A percentile compares a stretch with the other conserved stretches of the same genome.
Conservation (phyloP, 2,113 vertebrate genomes). For the Alaudala cheleensis region DNA sequence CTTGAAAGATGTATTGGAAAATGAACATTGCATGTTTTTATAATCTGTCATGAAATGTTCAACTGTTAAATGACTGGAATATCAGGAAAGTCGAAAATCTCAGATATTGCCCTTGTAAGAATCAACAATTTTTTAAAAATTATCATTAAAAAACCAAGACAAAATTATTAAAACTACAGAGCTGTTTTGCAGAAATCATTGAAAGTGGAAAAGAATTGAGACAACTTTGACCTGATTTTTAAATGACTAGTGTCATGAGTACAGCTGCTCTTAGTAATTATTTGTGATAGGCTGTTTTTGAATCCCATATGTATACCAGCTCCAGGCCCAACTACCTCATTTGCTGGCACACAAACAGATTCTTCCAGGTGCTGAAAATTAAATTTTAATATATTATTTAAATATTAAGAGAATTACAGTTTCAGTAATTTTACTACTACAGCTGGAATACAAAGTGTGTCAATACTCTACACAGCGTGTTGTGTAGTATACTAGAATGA, state of each 20-base stretch:
- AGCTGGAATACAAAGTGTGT: conserved; percentile 72
- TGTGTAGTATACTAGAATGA: conserved; percentile 15
- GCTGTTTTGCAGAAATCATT: conserved; percentile 40
- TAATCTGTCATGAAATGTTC: background rate
- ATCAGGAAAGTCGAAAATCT: background rate
- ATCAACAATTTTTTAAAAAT: conserved; percentile 4
- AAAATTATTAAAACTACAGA: conserved; percentile 1
- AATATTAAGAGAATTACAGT: conserved; percentile 88
- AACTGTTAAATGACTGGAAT: background rate
- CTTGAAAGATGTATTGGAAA: background rate
- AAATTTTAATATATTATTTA: conserved; percentile 93
- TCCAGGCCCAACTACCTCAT: conserved; percentile 77
- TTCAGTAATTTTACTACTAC: conserved; percentile 79
- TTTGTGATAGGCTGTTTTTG: conserved; percentile 81
- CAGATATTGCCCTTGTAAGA: background rate
- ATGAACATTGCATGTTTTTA: background rate
- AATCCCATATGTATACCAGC: conserved; percentile 80
- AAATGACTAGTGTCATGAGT: conserved; percentile 67
- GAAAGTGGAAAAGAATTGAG: conserved; percentile 62
- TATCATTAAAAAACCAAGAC: background rate
- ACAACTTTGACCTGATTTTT: conserved; percentile 80
- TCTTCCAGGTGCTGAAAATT: conserved; percentile 88
- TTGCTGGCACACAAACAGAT: conserved; percentile 81
- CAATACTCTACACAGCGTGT: background rate
- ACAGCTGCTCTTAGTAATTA: conserved; percentile 81